Conservation (phyloP, 2,113 vertebrate species). For the Trinectes maculatus region DNA sequence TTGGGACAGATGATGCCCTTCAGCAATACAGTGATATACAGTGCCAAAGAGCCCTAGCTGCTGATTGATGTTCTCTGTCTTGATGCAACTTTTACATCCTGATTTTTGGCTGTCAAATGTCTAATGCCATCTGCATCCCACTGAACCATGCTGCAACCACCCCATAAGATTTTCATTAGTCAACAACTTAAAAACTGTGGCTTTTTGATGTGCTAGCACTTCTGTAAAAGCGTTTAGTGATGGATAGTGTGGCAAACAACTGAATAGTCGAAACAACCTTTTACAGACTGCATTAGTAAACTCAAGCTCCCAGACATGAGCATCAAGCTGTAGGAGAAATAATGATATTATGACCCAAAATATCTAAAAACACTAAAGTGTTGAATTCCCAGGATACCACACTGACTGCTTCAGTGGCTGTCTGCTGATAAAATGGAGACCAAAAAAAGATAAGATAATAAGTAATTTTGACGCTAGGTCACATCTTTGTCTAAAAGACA, state of each 20-base stretch:
- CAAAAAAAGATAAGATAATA: not conserved
- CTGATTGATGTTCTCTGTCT: slow-evolving; percentile 55
- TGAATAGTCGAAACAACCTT: slow-evolving; percentile 17
- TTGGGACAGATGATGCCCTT: slow-evolving; percentile 48
- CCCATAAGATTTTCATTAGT: slow-evolving; percentile 16
- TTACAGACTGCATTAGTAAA: slow-evolving; percentile 13
- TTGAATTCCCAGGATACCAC: slow-evolving; percentile 18
- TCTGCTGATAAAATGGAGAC: slow-evolving; percentile 26
- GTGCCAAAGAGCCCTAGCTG: slow-evolving; percentile 29
- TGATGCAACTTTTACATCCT: slow-evolving; percentile 35
- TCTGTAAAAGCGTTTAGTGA: not conserved
- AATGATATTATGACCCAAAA: slow-evolving; percentile 7
- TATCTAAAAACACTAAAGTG: not conserved
- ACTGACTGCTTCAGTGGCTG: slow-evolving; percentile 29
- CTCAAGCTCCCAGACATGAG: slow-evolving; percentile 1
- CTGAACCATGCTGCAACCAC: slow-evolving; percentile 6
- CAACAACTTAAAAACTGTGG: slow-evolving; percentile 13
- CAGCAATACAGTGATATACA: slow-evolving; percentile 36
- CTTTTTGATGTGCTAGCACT: slow-evolving; percentile 32
- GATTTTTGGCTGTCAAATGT: slow-evolving; percentile 41
- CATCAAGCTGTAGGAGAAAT: slow-evolving; percentile 6
- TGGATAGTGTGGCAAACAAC: slow-evolving; percentile 10
- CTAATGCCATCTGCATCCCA: slow-evolving; percentile 10
- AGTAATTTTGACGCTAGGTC: not conserved
- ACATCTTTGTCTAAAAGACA: slow-evolving; percentile 10